phyloP scores from a whole-genome alignment of 2,888 invertebrate species.

The Limnephilus marmoratus region DNA sequence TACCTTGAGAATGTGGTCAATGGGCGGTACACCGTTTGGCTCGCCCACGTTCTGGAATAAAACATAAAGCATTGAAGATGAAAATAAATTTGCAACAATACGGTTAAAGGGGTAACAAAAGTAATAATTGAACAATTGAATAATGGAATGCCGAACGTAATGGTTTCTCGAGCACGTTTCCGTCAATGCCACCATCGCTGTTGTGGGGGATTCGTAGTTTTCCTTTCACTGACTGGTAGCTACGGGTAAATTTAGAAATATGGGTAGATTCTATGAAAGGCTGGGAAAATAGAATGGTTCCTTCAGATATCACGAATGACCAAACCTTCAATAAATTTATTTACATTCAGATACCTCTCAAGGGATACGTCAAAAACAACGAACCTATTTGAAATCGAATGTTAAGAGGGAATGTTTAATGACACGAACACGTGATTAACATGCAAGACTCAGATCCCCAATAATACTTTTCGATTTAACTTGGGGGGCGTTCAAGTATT shows the following conservation, averaged over 20 bases:
- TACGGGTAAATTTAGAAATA: not conserved
- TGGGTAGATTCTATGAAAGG: not conserved
- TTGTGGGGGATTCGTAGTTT: not conserved
- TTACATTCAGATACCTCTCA: too few species aligned
- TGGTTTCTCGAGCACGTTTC: not conserved
- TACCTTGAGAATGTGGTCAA: slow-evolving; percentile 84
- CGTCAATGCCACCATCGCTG: not conserved
- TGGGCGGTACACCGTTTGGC: slow-evolving; percentile 78
- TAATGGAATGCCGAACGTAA: not conserved
- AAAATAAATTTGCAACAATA: not conserved
- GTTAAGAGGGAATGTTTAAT: too few species aligned
- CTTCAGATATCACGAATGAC: too few species aligned
- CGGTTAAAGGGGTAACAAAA: not conserved
- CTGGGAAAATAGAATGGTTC: too few species aligned
- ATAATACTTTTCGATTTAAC: too few species aligned
- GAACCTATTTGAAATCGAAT: too few species aligned
- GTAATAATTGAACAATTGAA: not conserved
- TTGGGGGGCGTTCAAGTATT: too few species aligned
- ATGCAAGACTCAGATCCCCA: too few species aligned
- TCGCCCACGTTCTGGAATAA: slow-evolving; percentile 74
- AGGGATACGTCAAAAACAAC: too few species aligned
- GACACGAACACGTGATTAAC: too few species aligned
- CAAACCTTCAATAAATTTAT: too few species aligned
- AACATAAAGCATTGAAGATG: slow-evolving; percentile 46
- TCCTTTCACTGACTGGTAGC: not conserved